Evolutionary conservation across 1,140 invertebrate species (phyloP).

Genomic region (Sipha flava): DNA sequence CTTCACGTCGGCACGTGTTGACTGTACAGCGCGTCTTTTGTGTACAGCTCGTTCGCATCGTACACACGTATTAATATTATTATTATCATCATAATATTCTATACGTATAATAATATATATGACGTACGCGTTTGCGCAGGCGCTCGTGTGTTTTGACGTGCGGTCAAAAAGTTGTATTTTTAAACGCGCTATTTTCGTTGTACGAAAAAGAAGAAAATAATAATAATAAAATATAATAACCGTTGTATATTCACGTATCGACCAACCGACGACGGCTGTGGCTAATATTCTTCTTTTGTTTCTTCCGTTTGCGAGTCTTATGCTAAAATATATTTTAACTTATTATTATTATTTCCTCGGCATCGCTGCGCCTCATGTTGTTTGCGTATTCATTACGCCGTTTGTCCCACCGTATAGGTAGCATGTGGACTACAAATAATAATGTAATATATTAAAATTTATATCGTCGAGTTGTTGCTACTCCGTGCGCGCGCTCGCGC

Average conservation of each 20-base stretch:
- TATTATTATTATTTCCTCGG: neutral
- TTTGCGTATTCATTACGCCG: neutral
- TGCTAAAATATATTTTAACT: too few relatives aligned
- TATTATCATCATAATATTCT: too few relatives aligned
- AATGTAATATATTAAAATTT: neutral
- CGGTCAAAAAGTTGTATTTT: slow-evolving; percentile 12
- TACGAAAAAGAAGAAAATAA: neutral
- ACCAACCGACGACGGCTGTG: neutral
- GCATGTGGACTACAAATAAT: neutral
- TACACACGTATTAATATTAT: neutral
- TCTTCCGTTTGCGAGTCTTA: too few relatives aligned
- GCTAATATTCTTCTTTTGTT: neutral
- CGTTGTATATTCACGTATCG: neutral
- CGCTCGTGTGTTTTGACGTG: neutral
- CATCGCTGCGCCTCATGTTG: neutral
- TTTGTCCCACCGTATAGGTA: neutral
- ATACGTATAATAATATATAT: neutral
- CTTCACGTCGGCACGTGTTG: too few relatives aligned
- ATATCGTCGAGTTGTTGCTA: too few relatives aligned
- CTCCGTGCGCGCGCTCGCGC: too few relatives aligned
- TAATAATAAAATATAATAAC: too few relatives aligned
- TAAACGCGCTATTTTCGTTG: slow-evolving; percentile 4
- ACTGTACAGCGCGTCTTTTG: neutral
- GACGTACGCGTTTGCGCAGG: neutral
- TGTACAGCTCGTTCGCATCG: neutral